phyloP scores from a whole-genome alignment of 2,888 invertebrate genomes.

The Choreutis nemorana region DNA sequence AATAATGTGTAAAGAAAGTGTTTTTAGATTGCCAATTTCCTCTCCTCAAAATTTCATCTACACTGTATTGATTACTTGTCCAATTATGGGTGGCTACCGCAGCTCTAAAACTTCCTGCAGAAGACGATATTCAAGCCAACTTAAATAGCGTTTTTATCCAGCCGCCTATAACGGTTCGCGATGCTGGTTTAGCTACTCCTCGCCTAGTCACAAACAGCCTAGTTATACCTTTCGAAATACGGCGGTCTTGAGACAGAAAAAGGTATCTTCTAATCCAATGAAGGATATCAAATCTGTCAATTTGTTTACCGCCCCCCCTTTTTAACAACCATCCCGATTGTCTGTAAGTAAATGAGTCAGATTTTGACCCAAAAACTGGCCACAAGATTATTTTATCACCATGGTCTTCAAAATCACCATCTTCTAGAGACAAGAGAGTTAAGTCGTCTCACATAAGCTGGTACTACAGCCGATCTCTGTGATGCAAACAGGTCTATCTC shows the following conservation, averaged over 20 bases:
- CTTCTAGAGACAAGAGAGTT: constrained; percentile 11
- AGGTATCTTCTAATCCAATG: constrained; percentile 4
- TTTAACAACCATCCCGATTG: constrained; percentile 9
- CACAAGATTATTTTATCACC: no score
- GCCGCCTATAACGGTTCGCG: constrained; percentile 1
- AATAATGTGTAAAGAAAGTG: constrained; percentile 8
- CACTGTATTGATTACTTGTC: constrained; percentile 2
- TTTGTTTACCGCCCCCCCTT: background rate
- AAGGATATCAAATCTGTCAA: background rate
- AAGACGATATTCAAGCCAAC: background rate
- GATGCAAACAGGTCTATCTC: constrained; percentile 4
- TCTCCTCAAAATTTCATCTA: constrained; percentile 7
- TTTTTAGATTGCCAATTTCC: constrained; percentile 7
- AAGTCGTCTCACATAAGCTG: constrained; percentile 14
- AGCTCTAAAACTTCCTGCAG: constrained; percentile 7
- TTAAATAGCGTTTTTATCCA: constrained; percentile 1
- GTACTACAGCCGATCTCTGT: constrained; percentile 7
- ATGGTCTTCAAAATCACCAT: constrained; percentile 9
- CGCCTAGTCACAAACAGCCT: constrained; percentile 6
- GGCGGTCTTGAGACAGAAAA: constrained; percentile 1
- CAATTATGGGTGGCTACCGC: constrained; percentile 6
- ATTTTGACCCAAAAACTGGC: no score
- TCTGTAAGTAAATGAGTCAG: no score
- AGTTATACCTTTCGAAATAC: background rate
- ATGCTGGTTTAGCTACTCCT: constrained; percentile 1